phyloP scores from a whole-genome alignment of 23 tunicate genomes.

The Phallusia fumigata region DNA sequence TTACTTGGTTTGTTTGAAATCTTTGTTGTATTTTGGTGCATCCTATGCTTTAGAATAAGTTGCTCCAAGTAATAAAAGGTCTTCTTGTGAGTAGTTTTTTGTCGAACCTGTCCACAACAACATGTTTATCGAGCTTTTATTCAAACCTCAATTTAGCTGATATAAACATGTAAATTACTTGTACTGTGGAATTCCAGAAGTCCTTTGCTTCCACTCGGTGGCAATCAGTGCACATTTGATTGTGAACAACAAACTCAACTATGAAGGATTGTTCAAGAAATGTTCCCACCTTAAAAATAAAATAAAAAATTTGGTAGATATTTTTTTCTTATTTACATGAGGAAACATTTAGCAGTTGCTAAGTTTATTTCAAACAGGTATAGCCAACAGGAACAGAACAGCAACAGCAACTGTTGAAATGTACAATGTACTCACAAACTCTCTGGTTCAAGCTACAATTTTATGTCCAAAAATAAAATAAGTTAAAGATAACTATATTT shows the following conservation, averaged over 20 bases:
- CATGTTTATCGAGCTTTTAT: background rate
- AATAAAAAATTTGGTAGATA: no score
- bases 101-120: conserved; percentile 53
- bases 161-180: no score
- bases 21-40: conserved; percentile 85
- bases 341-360: no score
- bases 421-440: no score
- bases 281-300: conserved; percentile 80
- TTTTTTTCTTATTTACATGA: no score
- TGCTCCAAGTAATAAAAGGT: conserved; percentile 95
- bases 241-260: conserved; percentile 81
- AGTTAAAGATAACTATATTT: background rate
- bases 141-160: no score
- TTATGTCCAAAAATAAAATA: no score
- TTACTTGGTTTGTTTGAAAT: conserved; percentile 67
- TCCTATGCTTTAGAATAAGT: conserved; percentile 75
- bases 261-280: conserved; percentile 88
- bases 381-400: no score
- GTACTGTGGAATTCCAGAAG: conserved; percentile 94
- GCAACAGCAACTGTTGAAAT: no score
- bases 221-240: conserved; percentile 94
- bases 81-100: conserved; percentile 73
- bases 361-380: no score
- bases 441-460: no score
- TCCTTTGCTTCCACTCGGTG: conserved; percentile 98